Evolutionary conservation across 1,140 invertebrate species (phyloP).

Genomic region (Hycleus cichorii): DNA sequence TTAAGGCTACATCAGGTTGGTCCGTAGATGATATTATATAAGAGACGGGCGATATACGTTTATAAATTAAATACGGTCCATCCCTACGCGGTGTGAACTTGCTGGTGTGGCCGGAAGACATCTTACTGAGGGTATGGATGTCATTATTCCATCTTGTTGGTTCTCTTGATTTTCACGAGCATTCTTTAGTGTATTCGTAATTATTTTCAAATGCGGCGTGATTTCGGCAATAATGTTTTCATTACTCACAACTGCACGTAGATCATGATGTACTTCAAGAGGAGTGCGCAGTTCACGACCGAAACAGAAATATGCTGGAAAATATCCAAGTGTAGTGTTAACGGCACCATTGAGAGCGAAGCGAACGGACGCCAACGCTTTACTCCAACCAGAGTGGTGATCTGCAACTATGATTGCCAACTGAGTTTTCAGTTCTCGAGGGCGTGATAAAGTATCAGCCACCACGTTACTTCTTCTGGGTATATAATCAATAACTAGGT

Average conservation of each 20-base stretch:
- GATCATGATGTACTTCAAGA: constrained; percentile 12
- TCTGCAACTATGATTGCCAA: constrained; percentile 16
- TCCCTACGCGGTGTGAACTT: too few species aligned
- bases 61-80: too few species aligned
- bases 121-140: too few species aligned
- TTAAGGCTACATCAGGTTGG: too few species aligned
- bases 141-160: too few species aligned
- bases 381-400: constrained; percentile 37
- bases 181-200: too few species aligned
- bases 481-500: constrained; percentile 12
- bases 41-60: too few species aligned
- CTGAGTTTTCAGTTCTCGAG: neutral
- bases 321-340: constrained; percentile 28
- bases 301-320: constrained; percentile 37
- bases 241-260: constrained; percentile 19
- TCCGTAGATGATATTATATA: too few species aligned
- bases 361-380: constrained; percentile 26
- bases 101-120: too few species aligned
- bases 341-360: constrained; percentile 36
- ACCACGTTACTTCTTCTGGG: constrained; percentile 12
- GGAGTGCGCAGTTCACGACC: constrained; percentile 29
- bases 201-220: constrained; percentile 18
- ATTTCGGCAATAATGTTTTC: constrained; percentile 34
- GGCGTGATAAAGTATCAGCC: constrained; percentile 12
- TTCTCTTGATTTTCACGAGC: too few species aligned